Evolutionary conservation across 2,113 vertebrate genomes (phyloP).

Genomic region (Todiramphus chloris): DNA sequence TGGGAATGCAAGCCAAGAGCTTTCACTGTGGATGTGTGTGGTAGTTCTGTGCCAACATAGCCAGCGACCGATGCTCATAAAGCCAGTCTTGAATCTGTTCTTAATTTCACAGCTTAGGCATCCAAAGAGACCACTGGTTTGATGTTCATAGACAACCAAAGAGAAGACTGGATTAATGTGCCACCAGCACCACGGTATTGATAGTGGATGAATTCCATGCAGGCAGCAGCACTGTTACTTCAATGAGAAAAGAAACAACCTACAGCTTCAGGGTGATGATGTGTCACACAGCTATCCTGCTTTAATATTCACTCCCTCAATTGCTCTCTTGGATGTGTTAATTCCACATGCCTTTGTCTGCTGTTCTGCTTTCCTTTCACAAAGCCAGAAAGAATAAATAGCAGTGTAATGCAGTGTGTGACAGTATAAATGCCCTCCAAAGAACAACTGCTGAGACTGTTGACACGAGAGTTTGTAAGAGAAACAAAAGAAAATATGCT

Average conservation of each 20-base stretch:
- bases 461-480: constrained; percentile 36
- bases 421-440: constrained; percentile 49
- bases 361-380: constrained; percentile 19
- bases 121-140: background rate
- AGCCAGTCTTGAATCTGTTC: background rate
- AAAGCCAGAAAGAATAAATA: constrained; percentile 46
- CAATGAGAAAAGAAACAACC: background rate
- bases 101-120: background rate
- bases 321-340: constrained; percentile 56
- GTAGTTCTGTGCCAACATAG: background rate
- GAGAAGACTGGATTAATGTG: background rate
- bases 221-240: background rate
- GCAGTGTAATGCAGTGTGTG: background rate
- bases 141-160: background rate
- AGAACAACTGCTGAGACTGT: constrained; percentile 60
- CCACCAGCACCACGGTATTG: background rate
- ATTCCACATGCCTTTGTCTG: constrained; percentile 50
- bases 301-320: constrained; percentile 45
- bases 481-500: constrained; percentile 57
- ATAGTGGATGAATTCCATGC: background rate
- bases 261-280: constrained; percentile 11
- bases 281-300: background rate
- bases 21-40: background rate
- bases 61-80: rapidly evolving
- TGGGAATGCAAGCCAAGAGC: background rate